Conservation (phyloP, 1,140 invertebrate genomes). For the Phenacoccus solenopsis region DNA sequence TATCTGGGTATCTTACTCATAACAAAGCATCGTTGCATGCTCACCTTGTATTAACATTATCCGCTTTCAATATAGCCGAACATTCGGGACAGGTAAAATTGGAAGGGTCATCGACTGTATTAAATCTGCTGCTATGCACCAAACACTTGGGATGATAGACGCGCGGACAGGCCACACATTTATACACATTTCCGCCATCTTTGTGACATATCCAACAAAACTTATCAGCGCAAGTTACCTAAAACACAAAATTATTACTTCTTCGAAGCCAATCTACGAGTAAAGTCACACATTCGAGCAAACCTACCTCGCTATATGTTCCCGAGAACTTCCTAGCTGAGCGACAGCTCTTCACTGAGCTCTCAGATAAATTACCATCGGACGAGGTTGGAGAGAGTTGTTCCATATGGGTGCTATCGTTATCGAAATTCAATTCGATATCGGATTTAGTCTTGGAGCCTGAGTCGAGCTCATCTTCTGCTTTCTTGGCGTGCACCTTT, state of each 20-base stretch:
- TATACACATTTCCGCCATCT: conserved; percentile 43
- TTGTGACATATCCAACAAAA: conserved; percentile 84
- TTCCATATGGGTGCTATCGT: not conserved
- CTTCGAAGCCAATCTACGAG: not conserved
- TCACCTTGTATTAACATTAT: conserved; percentile 50
- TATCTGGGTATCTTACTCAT: too few relatives aligned
- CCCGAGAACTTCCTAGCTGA: not conserved
- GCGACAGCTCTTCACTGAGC: not conserved
- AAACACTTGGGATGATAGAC: conserved; percentile 71
- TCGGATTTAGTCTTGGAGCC: not conserved
- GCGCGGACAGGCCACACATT: conserved; percentile 72
- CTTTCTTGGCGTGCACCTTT: not conserved
- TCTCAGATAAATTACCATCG: not conserved
- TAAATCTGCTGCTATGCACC: conserved; percentile 37
- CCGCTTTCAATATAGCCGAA: conserved; percentile 58
- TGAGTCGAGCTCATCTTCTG: not conserved
- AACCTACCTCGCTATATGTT: not conserved
- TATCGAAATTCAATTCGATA: not conserved
- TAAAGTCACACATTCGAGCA: not conserved
- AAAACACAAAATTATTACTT: not conserved
- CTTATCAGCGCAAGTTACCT: conserved; percentile 39
- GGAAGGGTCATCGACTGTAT: conserved; percentile 29
- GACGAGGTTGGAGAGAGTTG: not conserved
- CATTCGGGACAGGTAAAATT: conserved; percentile 84
- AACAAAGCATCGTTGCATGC: too few relatives aligned